phyloP scores from a whole-genome alignment of 2,888 invertebrate species.

The Cerastoderma edule region DNA sequence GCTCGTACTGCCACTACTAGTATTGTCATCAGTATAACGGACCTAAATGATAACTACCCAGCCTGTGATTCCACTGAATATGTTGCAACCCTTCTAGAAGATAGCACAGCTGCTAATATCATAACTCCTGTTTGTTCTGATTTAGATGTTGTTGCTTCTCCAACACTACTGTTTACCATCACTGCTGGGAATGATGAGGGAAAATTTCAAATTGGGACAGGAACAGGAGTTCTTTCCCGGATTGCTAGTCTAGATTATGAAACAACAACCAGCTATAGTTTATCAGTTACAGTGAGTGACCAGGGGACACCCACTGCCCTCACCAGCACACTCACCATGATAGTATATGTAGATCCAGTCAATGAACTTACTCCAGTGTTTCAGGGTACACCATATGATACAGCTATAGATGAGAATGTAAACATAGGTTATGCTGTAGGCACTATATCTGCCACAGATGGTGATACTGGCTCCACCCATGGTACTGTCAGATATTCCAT shows the following conservation, averaged over 20 bases:
- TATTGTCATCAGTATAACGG: constrained; percentile 64
- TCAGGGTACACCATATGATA: constrained; percentile 52
- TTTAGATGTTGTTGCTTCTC: constrained; percentile 47
- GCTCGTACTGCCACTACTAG: constrained; percentile 60
- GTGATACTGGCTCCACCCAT: constrained; percentile 66
- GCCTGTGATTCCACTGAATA: constrained; percentile 59
- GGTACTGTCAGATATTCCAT: constrained; percentile 67
- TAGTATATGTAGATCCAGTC: constrained; percentile 56
- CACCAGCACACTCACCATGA: constrained; percentile 42
- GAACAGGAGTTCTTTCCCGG: constrained; percentile 60
- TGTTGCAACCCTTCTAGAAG: constrained; percentile 47
- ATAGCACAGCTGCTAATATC: constrained; percentile 39
- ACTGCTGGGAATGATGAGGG: constrained; percentile 49
- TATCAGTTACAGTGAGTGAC: constrained; percentile 65
- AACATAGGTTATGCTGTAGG: constrained; percentile 41
- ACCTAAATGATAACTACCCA: constrained; percentile 72
- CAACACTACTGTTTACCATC: constrained; percentile 47
- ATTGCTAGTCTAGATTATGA: constrained; percentile 69
- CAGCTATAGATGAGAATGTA: constrained; percentile 62
- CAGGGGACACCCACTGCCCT: constrained; percentile 56
- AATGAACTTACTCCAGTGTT: constrained; percentile 70
- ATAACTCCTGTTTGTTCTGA: constrained; percentile 48
- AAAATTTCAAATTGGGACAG: constrained; percentile 55
- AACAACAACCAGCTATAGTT: constrained; percentile 51
- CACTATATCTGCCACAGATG: constrained; percentile 55